These are phyloP conservation scores for Dastarcus helophoroides DNA, from an alignment of 2,888 invertebrate species.

Conservation along the genomic window DNA sequence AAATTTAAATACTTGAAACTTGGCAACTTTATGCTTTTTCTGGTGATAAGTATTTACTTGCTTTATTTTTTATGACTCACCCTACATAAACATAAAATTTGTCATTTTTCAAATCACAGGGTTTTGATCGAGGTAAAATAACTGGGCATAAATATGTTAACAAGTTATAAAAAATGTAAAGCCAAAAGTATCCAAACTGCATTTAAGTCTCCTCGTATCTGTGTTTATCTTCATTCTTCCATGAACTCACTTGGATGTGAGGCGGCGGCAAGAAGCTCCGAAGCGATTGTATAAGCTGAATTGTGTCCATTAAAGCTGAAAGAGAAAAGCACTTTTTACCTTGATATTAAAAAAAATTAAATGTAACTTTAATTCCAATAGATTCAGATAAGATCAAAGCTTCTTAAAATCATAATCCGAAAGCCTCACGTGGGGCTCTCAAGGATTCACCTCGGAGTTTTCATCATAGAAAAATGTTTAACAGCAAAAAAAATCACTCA, in stretches of 20 bases:
- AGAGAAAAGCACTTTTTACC: conserved; percentile 15
- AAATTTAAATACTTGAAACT: no score
- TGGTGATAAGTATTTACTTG: no score
- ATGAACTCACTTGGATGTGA: conserved; percentile 78
- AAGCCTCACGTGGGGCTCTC: conserved; percentile 26
- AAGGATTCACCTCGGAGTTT: conserved; percentile 24
- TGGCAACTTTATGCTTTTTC: no score
- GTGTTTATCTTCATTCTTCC: conserved; percentile 76
- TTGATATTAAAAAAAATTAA: conserved; percentile 3
- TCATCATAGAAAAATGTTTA: conserved; percentile 26
- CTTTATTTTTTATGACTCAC: no score
- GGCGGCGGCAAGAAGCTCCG: conserved; percentile 77
- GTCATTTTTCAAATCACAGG: no score
- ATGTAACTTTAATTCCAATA: neutral
- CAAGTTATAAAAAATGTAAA: no score
- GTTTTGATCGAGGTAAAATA: no score
- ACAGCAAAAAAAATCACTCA: no score
- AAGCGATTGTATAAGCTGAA: conserved; percentile 74
- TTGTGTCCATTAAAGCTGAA: conserved; percentile 75
- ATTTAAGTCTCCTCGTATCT: conserved; percentile 37
- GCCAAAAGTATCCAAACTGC: no score
- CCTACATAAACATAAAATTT: no score
- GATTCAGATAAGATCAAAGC: conserved; percentile 32
- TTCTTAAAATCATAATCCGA: conserved; percentile 26
- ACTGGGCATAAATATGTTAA: no score